Evolutionary conservation across 2,113 vertebrate species (phyloP).

Genomic region (Lophura nycthemera): DNA sequence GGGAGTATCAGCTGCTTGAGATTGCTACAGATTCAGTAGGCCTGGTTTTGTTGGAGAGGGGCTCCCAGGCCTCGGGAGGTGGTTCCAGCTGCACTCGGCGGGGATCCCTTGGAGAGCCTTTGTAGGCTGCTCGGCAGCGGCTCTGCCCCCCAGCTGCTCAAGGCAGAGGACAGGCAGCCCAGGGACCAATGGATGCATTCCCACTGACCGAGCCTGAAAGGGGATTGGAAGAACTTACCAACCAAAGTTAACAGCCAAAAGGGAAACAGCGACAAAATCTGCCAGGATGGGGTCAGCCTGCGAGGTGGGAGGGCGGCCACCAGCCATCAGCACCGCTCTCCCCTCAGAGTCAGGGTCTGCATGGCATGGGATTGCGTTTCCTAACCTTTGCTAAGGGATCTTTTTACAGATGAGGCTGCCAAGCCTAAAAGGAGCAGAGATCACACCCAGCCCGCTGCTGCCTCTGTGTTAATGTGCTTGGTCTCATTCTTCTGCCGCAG

Average conservation of each 20-base stretch:
- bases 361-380: not conserved
- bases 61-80: not conserved
- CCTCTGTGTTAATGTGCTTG: not conserved
- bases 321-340: not conserved
- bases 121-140: not conserved
- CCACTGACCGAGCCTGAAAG: not conserved
- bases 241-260: not conserved
- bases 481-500: not conserved
- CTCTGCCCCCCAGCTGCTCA: not conserved
- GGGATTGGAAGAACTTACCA: not conserved
- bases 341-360: not conserved
- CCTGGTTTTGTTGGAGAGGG: not conserved
- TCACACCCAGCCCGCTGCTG: not conserved
- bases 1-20: not conserved
- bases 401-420: slow-evolving; percentile 18
- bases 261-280: not conserved
- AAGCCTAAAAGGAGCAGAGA: slow-evolving; percentile 9
- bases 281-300: not conserved
- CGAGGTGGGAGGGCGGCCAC: not conserved
- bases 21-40: not conserved
- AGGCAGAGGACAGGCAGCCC: not conserved
- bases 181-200: not conserved
- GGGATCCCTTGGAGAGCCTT: not conserved
- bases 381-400: not conserved
- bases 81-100: not conserved